Percentiles rank a stretch among this genome's conserved stretches.
These are phyloP conservation scores for Spondyliosoma cantharus DNA, from an alignment of 2,797 vertebrate species.

Conservation along the genomic window DNA sequence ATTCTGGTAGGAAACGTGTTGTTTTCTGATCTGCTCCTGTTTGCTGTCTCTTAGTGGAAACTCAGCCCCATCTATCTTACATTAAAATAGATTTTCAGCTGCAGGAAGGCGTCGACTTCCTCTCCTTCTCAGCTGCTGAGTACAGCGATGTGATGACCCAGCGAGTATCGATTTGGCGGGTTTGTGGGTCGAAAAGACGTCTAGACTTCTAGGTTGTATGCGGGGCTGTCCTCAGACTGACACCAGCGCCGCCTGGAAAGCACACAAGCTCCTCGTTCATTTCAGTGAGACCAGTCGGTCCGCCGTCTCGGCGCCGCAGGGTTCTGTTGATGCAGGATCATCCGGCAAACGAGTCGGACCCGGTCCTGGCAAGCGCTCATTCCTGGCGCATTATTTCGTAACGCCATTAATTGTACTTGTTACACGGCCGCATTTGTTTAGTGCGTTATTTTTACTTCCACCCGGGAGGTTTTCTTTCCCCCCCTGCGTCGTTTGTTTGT, in stretches of 20 bases:
- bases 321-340: background rate
- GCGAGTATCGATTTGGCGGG: background rate
- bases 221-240: background rate
- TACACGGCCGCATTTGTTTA: no score
- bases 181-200: background rate
- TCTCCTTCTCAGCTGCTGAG: background rate
- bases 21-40: background rate
- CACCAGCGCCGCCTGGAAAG: background rate
- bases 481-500: no score
- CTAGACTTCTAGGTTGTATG: background rate
- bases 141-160: background rate
- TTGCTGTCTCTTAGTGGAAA: background rate
- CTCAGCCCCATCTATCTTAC: background rate
- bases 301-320: background rate
- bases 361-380: background rate
- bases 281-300: constrained; percentile 1
- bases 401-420: background rate
- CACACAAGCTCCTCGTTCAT: background rate
- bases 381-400: background rate
- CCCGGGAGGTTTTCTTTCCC: no score
- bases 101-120: background rate
- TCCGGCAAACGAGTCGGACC: background rate
- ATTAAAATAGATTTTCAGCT: background rate
- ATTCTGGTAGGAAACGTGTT: background rate
- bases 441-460: no score